Percentiles rank a stretch among this genome's conserved stretches.
phyloP scores from a whole-genome alignment of 2,888 invertebrate genomes.

The Melieria omissa region DNA sequence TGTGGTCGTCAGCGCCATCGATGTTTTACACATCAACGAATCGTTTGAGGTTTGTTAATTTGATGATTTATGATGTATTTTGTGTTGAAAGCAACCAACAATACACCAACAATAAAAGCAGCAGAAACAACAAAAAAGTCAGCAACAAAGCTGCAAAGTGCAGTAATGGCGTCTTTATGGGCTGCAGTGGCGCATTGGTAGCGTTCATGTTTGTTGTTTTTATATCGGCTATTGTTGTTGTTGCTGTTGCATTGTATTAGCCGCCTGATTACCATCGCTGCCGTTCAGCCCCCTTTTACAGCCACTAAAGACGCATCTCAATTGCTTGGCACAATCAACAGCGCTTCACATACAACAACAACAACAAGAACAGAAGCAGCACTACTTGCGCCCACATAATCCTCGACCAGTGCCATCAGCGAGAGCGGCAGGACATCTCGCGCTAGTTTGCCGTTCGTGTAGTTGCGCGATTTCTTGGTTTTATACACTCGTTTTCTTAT shows the following conservation, averaged over 20 bases:
- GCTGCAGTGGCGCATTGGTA: neutral
- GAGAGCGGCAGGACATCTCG: too few relatives aligned
- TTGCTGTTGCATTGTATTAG: slow-evolving; percentile 6
- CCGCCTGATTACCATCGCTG: neutral
- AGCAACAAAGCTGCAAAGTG: slow-evolving; percentile 4
- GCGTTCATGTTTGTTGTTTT: neutral
- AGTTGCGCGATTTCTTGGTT: too few relatives aligned
- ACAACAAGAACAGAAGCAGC: too few relatives aligned
- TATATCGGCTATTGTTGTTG: neutral
- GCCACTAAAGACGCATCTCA: too few relatives aligned
- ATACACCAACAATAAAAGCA: neutral
- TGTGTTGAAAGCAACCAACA: slow-evolving; percentile 1
- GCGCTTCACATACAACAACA: too few relatives aligned
- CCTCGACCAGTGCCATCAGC: too few relatives aligned
- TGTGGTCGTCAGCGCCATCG: neutral
- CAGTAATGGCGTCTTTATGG: neutral
- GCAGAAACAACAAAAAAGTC: neutral
- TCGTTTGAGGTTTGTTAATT: slow-evolving; percentile 51
- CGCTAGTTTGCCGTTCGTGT: too few relatives aligned
- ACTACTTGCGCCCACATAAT: too few relatives aligned
- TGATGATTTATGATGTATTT: slow-evolving; percentile 45
- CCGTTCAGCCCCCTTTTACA: too few relatives aligned
- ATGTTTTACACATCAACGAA: slow-evolving; percentile 39
- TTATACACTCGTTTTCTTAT: neutral
- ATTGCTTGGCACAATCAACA: too few relatives aligned